These are phyloP conservation scores for Peromyscus nudipes DNA, from an alignment of 2,797 vertebrate genomes.

Conservation along the genomic window DNA sequence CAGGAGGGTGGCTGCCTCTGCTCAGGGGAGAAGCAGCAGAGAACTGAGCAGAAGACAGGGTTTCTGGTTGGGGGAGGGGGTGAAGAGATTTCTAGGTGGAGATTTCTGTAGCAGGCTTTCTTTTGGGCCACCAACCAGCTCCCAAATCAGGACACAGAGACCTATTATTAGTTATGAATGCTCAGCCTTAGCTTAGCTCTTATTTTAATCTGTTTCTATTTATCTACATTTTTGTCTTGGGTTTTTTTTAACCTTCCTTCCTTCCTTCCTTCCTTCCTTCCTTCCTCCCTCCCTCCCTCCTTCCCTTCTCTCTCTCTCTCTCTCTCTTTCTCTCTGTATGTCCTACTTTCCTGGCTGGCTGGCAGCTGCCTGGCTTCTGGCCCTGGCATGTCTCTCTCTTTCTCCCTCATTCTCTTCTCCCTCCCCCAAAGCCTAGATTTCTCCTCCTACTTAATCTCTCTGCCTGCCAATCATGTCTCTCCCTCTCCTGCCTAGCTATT, in stretches of 20 bases:
- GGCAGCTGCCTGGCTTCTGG: neutral
- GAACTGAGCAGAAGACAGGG: neutral
- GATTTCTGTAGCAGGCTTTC: neutral
- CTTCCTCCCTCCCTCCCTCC: no score
- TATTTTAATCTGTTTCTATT: neutral
- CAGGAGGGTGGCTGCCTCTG: neutral
- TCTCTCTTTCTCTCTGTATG: neutral
- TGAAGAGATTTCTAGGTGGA: neutral
- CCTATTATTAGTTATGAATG: neutral
- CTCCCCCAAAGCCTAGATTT: neutral
- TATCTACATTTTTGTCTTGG: neutral
- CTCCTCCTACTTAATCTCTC: neutral
- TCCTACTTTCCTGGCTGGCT: neutral
- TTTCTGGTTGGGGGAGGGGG: neutral
- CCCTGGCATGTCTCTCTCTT: neutral
- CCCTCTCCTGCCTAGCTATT: neutral
- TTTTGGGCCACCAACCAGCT: neutral
- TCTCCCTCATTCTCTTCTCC: neutral
- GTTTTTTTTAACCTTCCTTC: neutral
- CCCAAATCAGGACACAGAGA: neutral
- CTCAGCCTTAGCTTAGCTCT: neutral
- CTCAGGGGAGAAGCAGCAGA: neutral
- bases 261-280: no score
- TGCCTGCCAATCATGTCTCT: neutral
- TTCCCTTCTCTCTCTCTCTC: no score